Percentiles rank a stretch among this genome's conserved stretches.
Conservation (phyloP, 2,888 invertebrate species). For the Drosophila paranaensis region DNA sequence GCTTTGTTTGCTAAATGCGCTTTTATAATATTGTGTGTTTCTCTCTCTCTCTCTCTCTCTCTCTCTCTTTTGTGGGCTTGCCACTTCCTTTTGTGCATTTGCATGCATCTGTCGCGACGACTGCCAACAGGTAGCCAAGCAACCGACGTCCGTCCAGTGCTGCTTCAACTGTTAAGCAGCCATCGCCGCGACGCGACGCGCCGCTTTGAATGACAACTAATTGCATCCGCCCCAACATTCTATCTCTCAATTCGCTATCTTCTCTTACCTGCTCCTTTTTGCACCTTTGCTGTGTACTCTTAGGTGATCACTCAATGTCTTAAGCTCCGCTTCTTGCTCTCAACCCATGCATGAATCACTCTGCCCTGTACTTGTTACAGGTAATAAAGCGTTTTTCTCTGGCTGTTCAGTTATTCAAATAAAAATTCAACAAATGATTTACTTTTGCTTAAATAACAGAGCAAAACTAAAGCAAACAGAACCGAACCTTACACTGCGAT, state of each 20-base stretch:
- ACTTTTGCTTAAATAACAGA: background rate
- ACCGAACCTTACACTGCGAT: background rate
- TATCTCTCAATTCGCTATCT: background rate
- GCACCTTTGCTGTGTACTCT: background rate
- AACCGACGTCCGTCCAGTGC: conserved; percentile 12
- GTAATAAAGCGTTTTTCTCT: background rate
- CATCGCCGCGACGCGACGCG: background rate
- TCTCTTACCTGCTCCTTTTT: conserved; percentile 1
- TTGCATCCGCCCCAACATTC: conserved; percentile 33
- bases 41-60: background rate
- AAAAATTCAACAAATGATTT: conserved; percentile 16
- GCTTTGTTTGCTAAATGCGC: conserved; percentile 78
- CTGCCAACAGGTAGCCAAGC: conserved; percentile 63
- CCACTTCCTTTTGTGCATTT: conserved; percentile 65
- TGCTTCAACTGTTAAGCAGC: conserved; percentile 37
- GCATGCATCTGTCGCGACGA: conserved; percentile 41
- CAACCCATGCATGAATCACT: conserved; percentile 15
- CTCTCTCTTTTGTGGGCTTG: conserved; percentile 49
- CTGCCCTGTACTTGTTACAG: background rate
- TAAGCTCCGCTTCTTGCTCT: conserved; percentile 24
- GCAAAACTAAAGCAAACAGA: background rate
- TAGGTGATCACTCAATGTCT: conserved; percentile 24
- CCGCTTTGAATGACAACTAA: conserved; percentile 33
- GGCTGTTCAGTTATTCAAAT: background rate
- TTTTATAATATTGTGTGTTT: conserved; percentile 63